A percentile compares a stretch with the other conserved stretches of the same genome.
Evolutionary conservation across 2,888 invertebrate species (phyloP).

Genomic region (Dendrolimus houi): DNA sequence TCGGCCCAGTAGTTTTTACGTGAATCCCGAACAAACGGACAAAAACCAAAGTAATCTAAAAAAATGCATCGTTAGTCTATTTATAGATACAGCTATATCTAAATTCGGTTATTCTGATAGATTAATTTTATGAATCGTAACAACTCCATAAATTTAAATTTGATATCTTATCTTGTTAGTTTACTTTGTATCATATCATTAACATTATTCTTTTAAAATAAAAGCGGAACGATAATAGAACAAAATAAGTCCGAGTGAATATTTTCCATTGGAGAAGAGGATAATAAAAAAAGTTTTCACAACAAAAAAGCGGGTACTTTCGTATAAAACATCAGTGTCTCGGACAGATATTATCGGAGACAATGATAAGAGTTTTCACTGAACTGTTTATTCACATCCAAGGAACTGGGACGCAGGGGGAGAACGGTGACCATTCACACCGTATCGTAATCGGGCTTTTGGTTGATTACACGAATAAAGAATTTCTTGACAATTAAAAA

Average conservation of each 20-base stretch:
- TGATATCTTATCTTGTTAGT: too few relatives aligned
- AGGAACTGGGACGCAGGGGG: conserved; percentile 18
- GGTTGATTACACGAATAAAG: too few relatives aligned
- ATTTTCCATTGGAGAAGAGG: background rate
- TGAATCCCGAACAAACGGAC: too few relatives aligned
- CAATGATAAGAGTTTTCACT: conserved; percentile 54
- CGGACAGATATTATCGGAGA: conserved; percentile 49
- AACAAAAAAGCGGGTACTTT: conserved; percentile 16
- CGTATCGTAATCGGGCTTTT: conserved; percentile 9
- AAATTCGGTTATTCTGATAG: too few relatives aligned
- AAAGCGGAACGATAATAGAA: background rate
- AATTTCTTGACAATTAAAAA: too few relatives aligned
- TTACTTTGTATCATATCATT: background rate
- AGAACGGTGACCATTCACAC: conserved; percentile 23
- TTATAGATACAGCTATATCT: too few relatives aligned
- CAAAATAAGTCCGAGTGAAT: background rate
- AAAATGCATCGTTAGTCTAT: too few relatives aligned
- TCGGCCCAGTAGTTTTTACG: too few relatives aligned
- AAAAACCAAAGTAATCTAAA: too few relatives aligned
- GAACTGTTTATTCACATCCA: conserved; percentile 49
- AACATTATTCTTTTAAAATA: background rate
- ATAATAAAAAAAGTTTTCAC: background rate
- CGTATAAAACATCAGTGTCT: conserved; percentile 26
- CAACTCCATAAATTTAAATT: too few relatives aligned
- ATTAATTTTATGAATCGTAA: too few relatives aligned